Conservation (phyloP, 2,888 invertebrate species). For the Dryococelus australis region DNA sequence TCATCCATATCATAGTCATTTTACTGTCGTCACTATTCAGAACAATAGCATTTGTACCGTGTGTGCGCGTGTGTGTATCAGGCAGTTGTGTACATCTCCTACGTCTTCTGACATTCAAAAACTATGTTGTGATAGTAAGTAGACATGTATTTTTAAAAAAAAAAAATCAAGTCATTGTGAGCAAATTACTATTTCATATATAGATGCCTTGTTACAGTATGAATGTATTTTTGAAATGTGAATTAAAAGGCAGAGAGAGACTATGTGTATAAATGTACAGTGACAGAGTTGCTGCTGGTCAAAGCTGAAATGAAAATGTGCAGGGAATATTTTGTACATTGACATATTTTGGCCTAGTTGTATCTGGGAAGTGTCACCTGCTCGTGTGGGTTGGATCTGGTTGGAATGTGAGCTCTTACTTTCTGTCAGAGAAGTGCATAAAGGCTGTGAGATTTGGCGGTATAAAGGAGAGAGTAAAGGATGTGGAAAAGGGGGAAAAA, state of each 20-base stretch:
- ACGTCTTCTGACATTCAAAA: constrained; percentile 36
- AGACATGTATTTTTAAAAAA: constrained; percentile 40
- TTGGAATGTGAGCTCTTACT: neutral
- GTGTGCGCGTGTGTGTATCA: constrained; percentile 22
- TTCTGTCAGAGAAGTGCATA: constrained; percentile 12
- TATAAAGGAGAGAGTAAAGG: neutral
- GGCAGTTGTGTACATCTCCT: constrained; percentile 28
- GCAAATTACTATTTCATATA: constrained; percentile 44
- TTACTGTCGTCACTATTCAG: constrained; percentile 8
- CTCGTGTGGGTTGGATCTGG: constrained; percentile 17
- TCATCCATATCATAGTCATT: constrained; percentile 16
- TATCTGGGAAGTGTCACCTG: constrained; percentile 30
- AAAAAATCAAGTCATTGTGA: constrained; percentile 45
- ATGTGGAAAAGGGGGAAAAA: neutral
- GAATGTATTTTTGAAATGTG: constrained; percentile 45
- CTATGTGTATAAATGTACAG: constrained; percentile 35
- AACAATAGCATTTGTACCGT: constrained; percentile 31
- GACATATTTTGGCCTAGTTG: constrained; percentile 31
- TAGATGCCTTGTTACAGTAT: constrained; percentile 48
- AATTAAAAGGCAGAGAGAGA: constrained; percentile 41
- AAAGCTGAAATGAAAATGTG: constrained; percentile 36
- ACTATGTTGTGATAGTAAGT: constrained; percentile 48
- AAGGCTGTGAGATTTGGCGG: constrained; percentile 36
- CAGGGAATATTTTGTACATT: constrained; percentile 29
- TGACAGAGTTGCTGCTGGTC: neutral